Base-by-base conservation (phyloP, 2,113 vertebrate genomes). In the Lepus timidus region DNA sequence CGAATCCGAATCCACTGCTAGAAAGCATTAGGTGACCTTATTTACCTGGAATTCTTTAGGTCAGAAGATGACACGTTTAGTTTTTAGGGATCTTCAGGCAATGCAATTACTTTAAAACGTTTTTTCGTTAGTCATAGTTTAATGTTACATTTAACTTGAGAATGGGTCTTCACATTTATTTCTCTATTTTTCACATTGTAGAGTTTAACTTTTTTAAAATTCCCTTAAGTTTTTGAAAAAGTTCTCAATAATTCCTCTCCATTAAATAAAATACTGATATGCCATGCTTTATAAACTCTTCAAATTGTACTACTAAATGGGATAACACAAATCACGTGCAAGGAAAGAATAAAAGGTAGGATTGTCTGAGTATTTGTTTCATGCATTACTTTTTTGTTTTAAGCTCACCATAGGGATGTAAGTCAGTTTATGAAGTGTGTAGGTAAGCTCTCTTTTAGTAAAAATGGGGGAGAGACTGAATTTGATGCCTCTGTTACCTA, bases 21-120 rank as follows among this genome's bases (percentile, higher is more conserved):
- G 8, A 27, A 83, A 16, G 19, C 20, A 4, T 10, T 33, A 49
- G 58, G 44, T 23, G 62, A 62, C 74, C 55, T 65, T 71, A 12
- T 61, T 61, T 79, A 86, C 91, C 93, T 91, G 85, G 2, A 91
- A 76, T 90, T 73, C 88, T 67, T 90, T 74, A 44, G 29, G 55
- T 68, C 52, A 76, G 92, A 67, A 75, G 91, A 14, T 52, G 74
- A 36, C 93, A 31, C 58, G 29, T 80, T 68, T 22, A 20, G 70
- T 83, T 68, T 83, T 74, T 65, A 55, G 75, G 83, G 20, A 61
- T 36, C 78, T 95, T 81, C 2, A 1, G 58, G 65, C 51, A 39
- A 49, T 70, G 39, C 91, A 91, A 20, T 44, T n/a, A 51, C 75
- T 93, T 36, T 20, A 44, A 58, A 52, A 31, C 19, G 0, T 16